These are phyloP conservation scores for Eumerus sabulonum DNA, from an alignment of 2,888 invertebrate species.

Conservation along the genomic window DNA sequence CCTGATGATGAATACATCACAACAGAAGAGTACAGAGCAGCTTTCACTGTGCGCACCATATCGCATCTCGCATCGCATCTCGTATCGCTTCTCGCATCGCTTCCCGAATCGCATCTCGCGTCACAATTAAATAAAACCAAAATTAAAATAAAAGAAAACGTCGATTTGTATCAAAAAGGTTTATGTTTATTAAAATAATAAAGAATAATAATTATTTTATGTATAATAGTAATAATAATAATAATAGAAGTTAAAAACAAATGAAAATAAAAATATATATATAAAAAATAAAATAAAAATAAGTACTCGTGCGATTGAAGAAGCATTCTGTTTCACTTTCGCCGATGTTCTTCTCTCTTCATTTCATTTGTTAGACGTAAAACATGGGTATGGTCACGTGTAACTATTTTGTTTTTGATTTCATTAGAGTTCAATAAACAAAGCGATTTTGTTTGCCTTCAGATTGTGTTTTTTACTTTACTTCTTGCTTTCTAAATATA, in stretches of 20 bases:
- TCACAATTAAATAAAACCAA: not conserved
- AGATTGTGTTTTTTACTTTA: too few species aligned
- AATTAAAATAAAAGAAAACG: conserved; percentile 38
- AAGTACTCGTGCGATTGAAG: conserved; percentile 69
- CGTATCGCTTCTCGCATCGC: too few species aligned
- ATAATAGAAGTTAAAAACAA: conserved; percentile 65
- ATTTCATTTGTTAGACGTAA: conserved; percentile 14
- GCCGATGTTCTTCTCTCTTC: conserved; percentile 21
- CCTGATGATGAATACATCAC: too few species aligned
- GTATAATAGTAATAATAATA: conserved; percentile 54
- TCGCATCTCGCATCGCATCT: too few species aligned
- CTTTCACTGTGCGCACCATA: too few species aligned
- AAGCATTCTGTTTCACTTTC: conserved; percentile 44
- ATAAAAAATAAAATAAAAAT: conserved; percentile 50
- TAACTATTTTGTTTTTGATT: conserved; percentile 12
- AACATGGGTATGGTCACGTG: too few species aligned
- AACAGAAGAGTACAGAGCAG: too few species aligned
- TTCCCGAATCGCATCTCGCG: too few species aligned
- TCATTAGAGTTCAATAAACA: conserved; percentile 35
- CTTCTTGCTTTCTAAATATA: too few species aligned
- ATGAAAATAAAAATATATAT: conserved; percentile 60
- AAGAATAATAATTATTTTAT: conserved; percentile 65
- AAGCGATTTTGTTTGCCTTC: not conserved
- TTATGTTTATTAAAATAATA: conserved; percentile 68
- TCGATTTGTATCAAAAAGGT: conserved; percentile 63